phyloP scores from a whole-genome alignment of 92 coral and sea anemone species.

The Bergia puertoricense region DNA sequence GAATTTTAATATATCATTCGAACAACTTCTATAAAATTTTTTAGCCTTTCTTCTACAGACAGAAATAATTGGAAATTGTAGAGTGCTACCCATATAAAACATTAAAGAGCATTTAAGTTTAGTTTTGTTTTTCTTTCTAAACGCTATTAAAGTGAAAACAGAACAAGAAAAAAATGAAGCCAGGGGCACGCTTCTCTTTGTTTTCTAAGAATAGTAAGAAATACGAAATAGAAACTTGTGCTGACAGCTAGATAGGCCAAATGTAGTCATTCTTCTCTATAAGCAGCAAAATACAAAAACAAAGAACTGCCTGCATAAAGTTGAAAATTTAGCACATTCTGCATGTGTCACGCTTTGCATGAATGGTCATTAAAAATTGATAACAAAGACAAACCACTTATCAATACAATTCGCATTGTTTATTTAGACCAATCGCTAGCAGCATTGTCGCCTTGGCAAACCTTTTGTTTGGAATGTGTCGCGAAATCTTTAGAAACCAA shows the following conservation, averaged over 20 bases:
- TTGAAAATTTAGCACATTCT: not conserved
- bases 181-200: not conserved
- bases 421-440: conserved; percentile 52
- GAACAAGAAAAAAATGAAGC: not conserved
- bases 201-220: too few relatives aligned
- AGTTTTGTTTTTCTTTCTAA: not conserved
- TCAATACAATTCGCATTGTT: conserved; percentile 50
- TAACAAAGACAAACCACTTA: conserved; percentile 15
- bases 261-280: not conserved
- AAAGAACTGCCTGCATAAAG: not conserved
- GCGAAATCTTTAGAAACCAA: conserved; percentile 34
- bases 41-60: too few relatives aligned
- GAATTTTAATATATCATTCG: too few relatives aligned
- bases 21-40: too few relatives aligned
- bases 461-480: conserved; percentile 58
- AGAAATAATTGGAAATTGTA: too few relatives aligned
- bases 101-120: not conserved
- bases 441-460: conserved; percentile 68
- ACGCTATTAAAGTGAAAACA: not conserved
- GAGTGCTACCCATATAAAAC: too few relatives aligned
- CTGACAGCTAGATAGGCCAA: not conserved
- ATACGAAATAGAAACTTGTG: not conserved
- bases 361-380: conserved; percentile 22
- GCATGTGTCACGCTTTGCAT: conserved; percentile 23
- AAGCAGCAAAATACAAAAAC: not conserved